These are phyloP conservation scores for Hipposideros armiger DNA, from an alignment of 2,113 vertebrate genomes.

Conservation along the genomic window DNA sequence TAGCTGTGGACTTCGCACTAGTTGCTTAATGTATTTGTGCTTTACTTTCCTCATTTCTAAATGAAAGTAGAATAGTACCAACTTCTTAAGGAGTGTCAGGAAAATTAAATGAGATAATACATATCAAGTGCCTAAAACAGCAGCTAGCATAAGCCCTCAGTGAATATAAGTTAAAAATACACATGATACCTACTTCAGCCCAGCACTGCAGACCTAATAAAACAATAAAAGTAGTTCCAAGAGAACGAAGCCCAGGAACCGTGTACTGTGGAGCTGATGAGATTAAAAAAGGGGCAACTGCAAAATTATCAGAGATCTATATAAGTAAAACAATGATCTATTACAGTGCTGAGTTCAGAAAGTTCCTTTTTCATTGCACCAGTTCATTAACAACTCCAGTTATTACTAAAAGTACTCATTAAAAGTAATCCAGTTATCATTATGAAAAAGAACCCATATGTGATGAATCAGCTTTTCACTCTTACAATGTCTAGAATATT, in stretches of 20 bases:
- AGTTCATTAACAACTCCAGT: constrained; percentile 45
- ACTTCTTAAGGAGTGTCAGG: not conserved
- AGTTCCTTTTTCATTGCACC: constrained; percentile 22
- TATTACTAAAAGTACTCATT: not conserved
- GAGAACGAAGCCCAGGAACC: constrained; percentile 17
- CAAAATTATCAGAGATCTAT: not conserved
- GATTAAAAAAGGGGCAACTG: not conserved
- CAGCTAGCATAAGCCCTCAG: not conserved
- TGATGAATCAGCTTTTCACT: constrained; percentile 33
- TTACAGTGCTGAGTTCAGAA: constrained; percentile 2
- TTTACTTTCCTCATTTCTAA: not conserved
- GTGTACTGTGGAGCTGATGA: not conserved
- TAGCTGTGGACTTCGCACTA: not conserved
- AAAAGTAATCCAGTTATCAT: not conserved
- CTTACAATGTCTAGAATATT: constrained; percentile 56
- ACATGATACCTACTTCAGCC: constrained; percentile 14
- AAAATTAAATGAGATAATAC: constrained; percentile 50
- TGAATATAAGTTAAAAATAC: constrained; percentile 30
- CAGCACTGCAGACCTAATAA: not conserved
- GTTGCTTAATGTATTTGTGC: not conserved
- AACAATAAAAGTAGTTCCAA: constrained; percentile 51
- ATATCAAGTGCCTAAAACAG: constrained; percentile 1
- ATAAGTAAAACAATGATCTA: constrained; percentile 23
- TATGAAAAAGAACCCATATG: constrained; percentile 34
- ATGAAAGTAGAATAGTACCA: constrained; percentile 8